phyloP scores from a whole-genome alignment of 2,888 invertebrate species.

The Synanthedon andrenaeformis region DNA sequence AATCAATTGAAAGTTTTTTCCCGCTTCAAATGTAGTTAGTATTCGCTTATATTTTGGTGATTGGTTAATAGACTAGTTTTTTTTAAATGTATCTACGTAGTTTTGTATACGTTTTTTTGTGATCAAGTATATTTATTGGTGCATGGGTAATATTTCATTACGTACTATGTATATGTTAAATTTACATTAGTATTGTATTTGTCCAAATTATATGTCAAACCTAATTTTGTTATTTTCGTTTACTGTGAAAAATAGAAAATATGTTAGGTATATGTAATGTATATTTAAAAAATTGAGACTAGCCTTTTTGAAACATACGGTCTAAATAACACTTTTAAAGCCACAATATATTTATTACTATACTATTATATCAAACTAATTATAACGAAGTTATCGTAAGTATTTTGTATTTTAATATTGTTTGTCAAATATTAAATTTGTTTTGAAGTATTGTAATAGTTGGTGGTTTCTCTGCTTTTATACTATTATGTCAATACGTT shows the following conservation, averaged over 20 bases:
- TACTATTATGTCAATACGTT: too few species aligned
- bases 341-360: not conserved
- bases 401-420: slow-evolving; percentile 1
- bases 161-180: not conserved
- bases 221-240: not conserved
- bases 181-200: not conserved
- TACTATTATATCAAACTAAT: not conserved
- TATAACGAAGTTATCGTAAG: slow-evolving; percentile 1
- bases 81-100: not conserved
- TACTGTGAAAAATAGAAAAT: not conserved
- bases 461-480: too few species aligned
- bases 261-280: not conserved
- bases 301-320: slow-evolving; percentile 55
- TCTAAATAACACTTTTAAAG: slow-evolving; percentile 11
- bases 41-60: slow-evolving; percentile 25
- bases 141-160: not conserved
- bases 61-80: slow-evolving; percentile 23
- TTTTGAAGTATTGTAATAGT: too few species aligned
- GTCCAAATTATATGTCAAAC: not conserved
- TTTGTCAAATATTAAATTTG: too few species aligned
- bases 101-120: not conserved
- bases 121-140: not conserved
- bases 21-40: slow-evolving; percentile 5
- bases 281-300: slow-evolving; percentile 41
- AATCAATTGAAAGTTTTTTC: not conserved